phyloP scores from a whole-genome alignment of 2,888 invertebrate genomes.

The Laothoe populi region DNA sequence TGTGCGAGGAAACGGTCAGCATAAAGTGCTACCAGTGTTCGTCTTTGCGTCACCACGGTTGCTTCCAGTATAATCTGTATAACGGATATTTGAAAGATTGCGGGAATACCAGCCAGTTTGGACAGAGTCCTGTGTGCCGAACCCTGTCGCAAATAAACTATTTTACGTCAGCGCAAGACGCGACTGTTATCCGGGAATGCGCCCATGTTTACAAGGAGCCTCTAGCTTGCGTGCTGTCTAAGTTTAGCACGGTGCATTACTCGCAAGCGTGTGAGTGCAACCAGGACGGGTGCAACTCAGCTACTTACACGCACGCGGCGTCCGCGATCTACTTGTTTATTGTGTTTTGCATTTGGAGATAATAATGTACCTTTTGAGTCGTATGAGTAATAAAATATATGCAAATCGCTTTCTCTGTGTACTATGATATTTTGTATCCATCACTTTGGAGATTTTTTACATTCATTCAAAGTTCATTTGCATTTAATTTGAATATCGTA shows the following conservation, averaged over 20 bases:
- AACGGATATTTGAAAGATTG: slow-evolving; percentile 57
- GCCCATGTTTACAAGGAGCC: slow-evolving; percentile 61
- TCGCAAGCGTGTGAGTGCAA: slow-evolving; percentile 69
- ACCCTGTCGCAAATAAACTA: slow-evolving; percentile 64
- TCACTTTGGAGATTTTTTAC: background rate
- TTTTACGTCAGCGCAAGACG: slow-evolving; percentile 59
- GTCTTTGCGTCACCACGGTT: slow-evolving; percentile 51
- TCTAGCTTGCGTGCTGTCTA: slow-evolving; percentile 57
- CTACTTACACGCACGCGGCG: background rate
- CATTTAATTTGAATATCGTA: background rate
- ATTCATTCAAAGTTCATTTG: background rate
- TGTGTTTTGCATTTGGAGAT: slow-evolving; percentile 12
- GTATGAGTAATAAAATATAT: slow-evolving; percentile 8
- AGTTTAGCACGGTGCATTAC: slow-evolving; percentile 65
- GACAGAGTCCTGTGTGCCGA: slow-evolving; percentile 58
- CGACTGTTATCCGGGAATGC: slow-evolving; percentile 66
- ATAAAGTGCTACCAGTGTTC: slow-evolving; percentile 75
- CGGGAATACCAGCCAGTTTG: slow-evolving; percentile 35
- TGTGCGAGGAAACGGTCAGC: slow-evolving; percentile 42
- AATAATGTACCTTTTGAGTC: background rate
- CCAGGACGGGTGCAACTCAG: slow-evolving; percentile 64
- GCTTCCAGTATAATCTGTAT: slow-evolving; percentile 59
- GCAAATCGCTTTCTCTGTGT: background rate
- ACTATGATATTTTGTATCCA: background rate
- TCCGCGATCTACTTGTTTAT: slow-evolving; percentile 1